phyloP scores from a whole-genome alignment of 2,888 invertebrate genomes.

The Pammene fasciana region DNA sequence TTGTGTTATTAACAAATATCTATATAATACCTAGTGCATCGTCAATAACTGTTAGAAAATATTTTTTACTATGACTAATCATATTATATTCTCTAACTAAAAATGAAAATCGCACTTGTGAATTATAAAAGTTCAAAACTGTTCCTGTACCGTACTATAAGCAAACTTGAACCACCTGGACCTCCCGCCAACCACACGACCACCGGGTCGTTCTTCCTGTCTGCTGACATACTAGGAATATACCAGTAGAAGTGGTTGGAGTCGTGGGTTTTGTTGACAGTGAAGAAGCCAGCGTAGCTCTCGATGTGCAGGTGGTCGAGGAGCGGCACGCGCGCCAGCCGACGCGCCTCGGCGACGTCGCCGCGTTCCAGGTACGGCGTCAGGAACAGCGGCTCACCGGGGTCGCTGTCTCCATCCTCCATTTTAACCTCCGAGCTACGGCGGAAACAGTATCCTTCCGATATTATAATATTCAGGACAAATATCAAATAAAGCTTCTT shows the following conservation, averaged over 20 bases:
- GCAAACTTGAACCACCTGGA: slow-evolving; percentile 90
- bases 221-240: slow-evolving; percentile 87
- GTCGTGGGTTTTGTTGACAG: slow-evolving; percentile 89
- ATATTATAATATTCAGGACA: no score
- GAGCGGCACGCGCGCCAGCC: slow-evolving; percentile 81
- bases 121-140: no score
- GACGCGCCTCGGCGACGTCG: slow-evolving; percentile 85
- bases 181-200: slow-evolving; percentile 94
- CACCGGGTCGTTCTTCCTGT: slow-evolving; percentile 85
- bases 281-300: slow-evolving; percentile 91
- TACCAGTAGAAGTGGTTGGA: slow-evolving; percentile 97
- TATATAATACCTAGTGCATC: no score
- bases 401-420: slow-evolving; percentile 59
- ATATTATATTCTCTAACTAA: no score
- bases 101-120: no score
- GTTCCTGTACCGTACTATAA: no score
- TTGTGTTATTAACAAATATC: no score
- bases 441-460: no score
- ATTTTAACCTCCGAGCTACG: neutral
- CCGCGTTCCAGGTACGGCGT: slow-evolving; percentile 89
- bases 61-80: no score
- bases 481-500: no score
- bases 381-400: slow-evolving; percentile 87
- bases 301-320: slow-evolving; percentile 83
- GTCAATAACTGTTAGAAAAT: no score